These are phyloP conservation scores for Drosophila ohnishii DNA, from an alignment of 1,140 invertebrate genomes.

Conservation along the genomic window DNA sequence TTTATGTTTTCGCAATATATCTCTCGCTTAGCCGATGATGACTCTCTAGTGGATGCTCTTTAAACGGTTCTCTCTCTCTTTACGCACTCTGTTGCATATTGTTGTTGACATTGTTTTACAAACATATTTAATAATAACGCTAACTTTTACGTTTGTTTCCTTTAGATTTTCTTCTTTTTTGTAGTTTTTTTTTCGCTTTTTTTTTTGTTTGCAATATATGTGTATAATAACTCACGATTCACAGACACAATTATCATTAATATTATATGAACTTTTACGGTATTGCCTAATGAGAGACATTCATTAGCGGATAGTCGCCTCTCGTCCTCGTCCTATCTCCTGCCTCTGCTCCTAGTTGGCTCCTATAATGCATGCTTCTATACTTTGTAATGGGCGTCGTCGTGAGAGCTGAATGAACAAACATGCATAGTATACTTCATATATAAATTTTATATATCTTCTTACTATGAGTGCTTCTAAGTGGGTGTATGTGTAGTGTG, in stretches of 20 bases:
- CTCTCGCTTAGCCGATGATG: constrained; percentile 23
- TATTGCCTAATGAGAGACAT: constrained; percentile 47
- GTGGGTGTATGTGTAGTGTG: constrained; percentile 10
- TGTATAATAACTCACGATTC: constrained; percentile 74
- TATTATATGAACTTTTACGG: constrained; percentile 50
- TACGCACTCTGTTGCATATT: constrained; percentile 28
- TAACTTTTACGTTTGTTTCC: constrained; percentile 50
- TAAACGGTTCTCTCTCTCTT: constrained; percentile 13
- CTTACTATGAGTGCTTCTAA: constrained; percentile 62
- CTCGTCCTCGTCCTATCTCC: constrained; percentile 1
- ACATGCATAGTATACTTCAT: constrained; percentile 49
- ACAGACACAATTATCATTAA: constrained; percentile 73
- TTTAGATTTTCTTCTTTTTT: constrained; percentile 42
- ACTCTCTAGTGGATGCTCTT: constrained; percentile 49
- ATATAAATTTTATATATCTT: constrained; percentile 50
- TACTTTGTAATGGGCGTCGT: constrained; percentile 62
- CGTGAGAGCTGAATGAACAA: constrained; percentile 68
- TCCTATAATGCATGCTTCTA: constrained; percentile 66
- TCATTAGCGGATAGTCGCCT: constrained; percentile 24
- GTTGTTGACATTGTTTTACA: constrained; percentile 54
- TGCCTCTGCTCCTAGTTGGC: constrained; percentile 42
- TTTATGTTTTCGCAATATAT: constrained; percentile 33
- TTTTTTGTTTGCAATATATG: constrained; percentile 46
- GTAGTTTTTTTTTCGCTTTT: constrained; percentile 27
- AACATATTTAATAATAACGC: constrained; percentile 75